phyloP scores from a whole-genome alignment of 2,113 vertebrate genomes.

The Erythrocercus mccallii region DNA sequence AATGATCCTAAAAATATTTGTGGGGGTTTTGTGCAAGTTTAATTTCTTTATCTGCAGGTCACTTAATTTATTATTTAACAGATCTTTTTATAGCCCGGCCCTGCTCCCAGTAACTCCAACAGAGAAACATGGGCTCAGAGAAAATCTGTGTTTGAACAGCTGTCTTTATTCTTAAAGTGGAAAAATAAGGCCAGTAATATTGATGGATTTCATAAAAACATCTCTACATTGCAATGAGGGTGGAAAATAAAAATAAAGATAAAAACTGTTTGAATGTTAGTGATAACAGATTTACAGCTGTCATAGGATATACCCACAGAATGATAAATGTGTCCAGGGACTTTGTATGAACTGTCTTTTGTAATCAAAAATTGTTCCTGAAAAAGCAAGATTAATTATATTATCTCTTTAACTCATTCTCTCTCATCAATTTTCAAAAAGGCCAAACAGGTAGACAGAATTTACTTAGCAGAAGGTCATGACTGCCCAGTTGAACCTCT shows the following conservation, averaged over 20 bases:
- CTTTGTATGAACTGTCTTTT: not conserved
- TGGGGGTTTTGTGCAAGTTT: not conserved
- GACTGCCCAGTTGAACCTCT: not conserved
- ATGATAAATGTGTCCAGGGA: not conserved
- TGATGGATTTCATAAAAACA: not conserved
- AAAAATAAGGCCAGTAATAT: not conserved
- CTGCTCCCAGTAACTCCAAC: not conserved
- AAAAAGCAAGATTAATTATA: not conserved
- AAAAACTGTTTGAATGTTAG: not conserved
- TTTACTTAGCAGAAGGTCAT: not conserved
- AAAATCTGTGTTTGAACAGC: not conserved
- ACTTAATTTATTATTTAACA: not conserved
- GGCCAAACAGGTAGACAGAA: not conserved
- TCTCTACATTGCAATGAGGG: not conserved
- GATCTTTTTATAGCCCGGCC: fast-evolving
- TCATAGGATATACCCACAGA: not conserved
- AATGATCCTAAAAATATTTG: not conserved
- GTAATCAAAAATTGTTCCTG: not conserved
- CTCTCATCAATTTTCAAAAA: not conserved
- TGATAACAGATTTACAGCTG: not conserved
- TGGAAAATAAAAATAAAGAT: not conserved
- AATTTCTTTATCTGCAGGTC: not conserved
- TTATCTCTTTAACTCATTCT: not conserved
- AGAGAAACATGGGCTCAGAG: not conserved
- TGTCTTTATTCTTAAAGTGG: not conserved